A percentile compares a stretch with the other conserved stretches of the same genome.
phyloP scores from a whole-genome alignment of 92 coral and sea anemone genomes.

The Ricordea florida region DNA sequence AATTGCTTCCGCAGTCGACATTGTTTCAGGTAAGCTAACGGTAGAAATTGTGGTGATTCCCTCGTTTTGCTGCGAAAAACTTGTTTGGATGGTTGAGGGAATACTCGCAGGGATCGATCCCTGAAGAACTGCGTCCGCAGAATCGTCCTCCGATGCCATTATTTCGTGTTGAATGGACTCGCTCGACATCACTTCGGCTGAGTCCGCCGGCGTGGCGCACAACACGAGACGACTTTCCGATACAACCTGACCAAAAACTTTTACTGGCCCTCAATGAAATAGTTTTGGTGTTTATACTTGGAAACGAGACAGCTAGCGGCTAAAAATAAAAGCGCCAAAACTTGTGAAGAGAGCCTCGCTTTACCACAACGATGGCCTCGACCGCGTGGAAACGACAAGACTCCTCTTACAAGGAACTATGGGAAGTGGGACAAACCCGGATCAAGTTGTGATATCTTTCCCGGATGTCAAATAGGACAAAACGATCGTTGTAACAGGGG shows the following conservation, averaged over 20 bases:
- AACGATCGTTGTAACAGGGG: not conserved
- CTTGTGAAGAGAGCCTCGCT: constrained; percentile 94
- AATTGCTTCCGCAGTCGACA: constrained; percentile 58
- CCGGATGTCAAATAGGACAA: not conserved
- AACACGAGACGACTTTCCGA: constrained; percentile 4
- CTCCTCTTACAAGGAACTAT: constrained; percentile 22
- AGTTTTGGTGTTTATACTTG: constrained; percentile 83
- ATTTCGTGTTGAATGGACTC: constrained; percentile 72
- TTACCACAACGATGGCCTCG: constrained; percentile 89
- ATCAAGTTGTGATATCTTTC: not conserved
- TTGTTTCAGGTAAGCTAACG: constrained; percentile 58
- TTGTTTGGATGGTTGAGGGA: constrained; percentile 34
- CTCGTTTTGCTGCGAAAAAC: constrained; percentile 56
- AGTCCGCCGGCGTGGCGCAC: constrained; percentile 65
- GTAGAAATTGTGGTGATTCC: constrained; percentile 56
- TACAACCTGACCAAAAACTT: not conserved
- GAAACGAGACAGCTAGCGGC: constrained; percentile 94
- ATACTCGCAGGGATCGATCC: constrained; percentile 29
- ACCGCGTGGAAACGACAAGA: constrained; percentile 84
- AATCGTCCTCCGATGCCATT: constrained; percentile 64
- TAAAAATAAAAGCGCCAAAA: constrained; percentile 73
- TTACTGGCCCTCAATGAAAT: constrained; percentile 27
- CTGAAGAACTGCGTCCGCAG: constrained; percentile 57
- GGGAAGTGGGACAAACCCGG: constrained; percentile 16
- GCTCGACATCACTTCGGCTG: constrained; percentile 55